Conservation (phyloP, 2,797 vertebrate species). For the Capromys pilorides region DNA sequence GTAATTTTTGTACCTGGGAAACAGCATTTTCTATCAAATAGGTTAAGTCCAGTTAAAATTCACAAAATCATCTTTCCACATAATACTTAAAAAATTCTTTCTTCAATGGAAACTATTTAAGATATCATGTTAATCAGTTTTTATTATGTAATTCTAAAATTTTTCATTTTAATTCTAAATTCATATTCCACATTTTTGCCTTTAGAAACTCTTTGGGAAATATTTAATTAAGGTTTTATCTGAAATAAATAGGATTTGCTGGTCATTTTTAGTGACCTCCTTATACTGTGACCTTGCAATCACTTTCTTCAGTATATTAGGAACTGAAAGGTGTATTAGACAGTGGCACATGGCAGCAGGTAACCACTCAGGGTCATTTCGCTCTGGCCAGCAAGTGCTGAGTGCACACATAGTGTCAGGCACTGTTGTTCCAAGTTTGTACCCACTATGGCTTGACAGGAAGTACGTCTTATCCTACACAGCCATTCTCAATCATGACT, state of each 20-base stretch:
- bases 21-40: constrained; percentile 52
- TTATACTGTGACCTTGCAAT: neutral
- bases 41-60: neutral
- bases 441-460: neutral
- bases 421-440: neutral
- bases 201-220: neutral
- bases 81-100: constrained; percentile 13
- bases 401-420: neutral
- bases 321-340: neutral
- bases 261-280: neutral
- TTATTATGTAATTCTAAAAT: constrained; percentile 45
- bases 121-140: neutral
- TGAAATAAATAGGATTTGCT: neutral
- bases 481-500: neutral
- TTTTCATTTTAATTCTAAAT: constrained; percentile 32
- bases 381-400: neutral
- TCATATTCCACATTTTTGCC: neutral
- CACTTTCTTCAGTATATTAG: neutral
- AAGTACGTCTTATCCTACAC: neutral
- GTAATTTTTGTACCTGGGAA: constrained; percentile 95
- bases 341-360: neutral
- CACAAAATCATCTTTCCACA: neutral
- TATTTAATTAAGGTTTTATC: neutral
- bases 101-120: constrained; percentile 9
- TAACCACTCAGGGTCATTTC: neutral